Evolutionary conservation across 2,113 vertebrate species (phyloP), one percentile per base, ranked within the genome.

Genomic region (Prietella phreatophila): DNA sequence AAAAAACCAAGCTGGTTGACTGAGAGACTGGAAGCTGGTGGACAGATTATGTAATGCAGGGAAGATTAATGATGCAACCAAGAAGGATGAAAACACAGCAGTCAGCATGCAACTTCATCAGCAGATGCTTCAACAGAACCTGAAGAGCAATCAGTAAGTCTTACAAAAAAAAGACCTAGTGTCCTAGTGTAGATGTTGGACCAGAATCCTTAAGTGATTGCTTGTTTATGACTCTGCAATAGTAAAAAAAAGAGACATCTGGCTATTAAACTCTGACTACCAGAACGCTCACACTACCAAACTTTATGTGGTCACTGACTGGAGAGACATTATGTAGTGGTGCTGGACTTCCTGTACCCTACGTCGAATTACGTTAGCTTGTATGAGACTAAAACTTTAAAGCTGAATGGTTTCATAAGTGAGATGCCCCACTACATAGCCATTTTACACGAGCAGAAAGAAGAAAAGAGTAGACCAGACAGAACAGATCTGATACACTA

Each of bases 231-330:
- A 60, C 58, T 78, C 73, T 30, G 10, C 39, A 15, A 25, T 58
- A 85, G 13, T 78, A 50, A 73, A 50, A 71, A 71, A 76, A 63
- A 50, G 58, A 55, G 75, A 80, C 75, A 83, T 86, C 42, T 79
- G 27, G 76, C 1, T 27, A 80, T 86, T 61, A 79, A 61, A 71
- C 9, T 69, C 13, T 13, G 25, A 79, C 14, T 79, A 17, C 25
- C 47, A 47, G 33, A 78, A 27, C 14, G 69, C 33, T 25, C 15
- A 56, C 15, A 61, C 55, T 17, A 17, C 36, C 71, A 78, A 50
- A 55, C 3, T 67, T 83, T 61, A 65, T 15, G 47, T 76, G 39
- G 55, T 27, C 85, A 69, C 1, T 61, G 63, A 85, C 61, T 75
- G 36, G 33, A 42, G n/a, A 88, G 61, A 65, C 42, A 14, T 42